A percentile compares a stretch with the other conserved stretches of the same genome.
Evolutionary conservation across 2,797 vertebrate species (phyloP).

Genomic region (Danionella dracula): DNA sequence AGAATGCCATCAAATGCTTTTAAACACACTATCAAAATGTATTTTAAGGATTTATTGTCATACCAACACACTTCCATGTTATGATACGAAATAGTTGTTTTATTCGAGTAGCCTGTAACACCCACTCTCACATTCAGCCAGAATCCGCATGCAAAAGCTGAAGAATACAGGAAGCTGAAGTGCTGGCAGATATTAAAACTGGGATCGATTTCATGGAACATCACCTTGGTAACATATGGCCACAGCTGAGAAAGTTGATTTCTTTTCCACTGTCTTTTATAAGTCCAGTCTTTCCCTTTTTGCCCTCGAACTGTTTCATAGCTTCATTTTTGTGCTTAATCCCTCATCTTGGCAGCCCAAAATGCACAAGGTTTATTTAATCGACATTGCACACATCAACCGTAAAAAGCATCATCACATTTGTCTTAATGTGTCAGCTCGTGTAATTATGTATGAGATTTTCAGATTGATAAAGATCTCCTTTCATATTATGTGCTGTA

Average conservation of each 20-base stretch:
- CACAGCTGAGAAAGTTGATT: constrained; percentile 58
- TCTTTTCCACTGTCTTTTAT: constrained; percentile 56
- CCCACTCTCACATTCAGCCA: constrained; percentile 51
- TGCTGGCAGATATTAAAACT: constrained; percentile 60
- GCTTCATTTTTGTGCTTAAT: not conserved
- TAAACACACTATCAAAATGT: too few species aligned
- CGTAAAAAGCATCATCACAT: not conserved
- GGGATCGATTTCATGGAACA: constrained; percentile 67
- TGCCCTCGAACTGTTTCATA: not conserved
- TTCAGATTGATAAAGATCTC: constrained; percentile 6
- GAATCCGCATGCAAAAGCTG: constrained; percentile 57
- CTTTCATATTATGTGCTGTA: not conserved
- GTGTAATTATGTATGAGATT: not conserved
- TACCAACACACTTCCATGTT: not conserved
- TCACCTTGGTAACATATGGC: constrained; percentile 69
- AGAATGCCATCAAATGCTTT: too few species aligned
- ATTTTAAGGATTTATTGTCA: too few species aligned
- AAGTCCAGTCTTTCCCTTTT: constrained; percentile 10
- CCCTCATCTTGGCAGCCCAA: constrained; percentile 8
- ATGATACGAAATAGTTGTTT: not conserved
- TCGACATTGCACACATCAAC: constrained; percentile 11
- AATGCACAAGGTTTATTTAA: not conserved
- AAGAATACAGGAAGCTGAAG: constrained; percentile 46
- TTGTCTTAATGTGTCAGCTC: constrained; percentile 5
- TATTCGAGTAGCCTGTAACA: constrained; percentile 21